Evolutionary conservation across 2,888 invertebrate species (phyloP), one percentile per base, ranked within the genome.

Genomic region (Trichopria drosophilae): DNA sequence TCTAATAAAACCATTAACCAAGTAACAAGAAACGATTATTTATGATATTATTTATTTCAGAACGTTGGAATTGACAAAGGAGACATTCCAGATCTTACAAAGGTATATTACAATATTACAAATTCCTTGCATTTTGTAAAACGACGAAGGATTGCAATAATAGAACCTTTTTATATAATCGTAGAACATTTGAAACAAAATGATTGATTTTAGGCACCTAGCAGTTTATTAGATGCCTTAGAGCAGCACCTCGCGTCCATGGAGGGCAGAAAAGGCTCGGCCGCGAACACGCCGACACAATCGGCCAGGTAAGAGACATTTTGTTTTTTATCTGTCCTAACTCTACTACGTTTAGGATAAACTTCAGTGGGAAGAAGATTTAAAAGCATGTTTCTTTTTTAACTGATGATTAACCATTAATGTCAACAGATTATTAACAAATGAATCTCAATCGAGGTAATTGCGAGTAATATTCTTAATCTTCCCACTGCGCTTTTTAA

Each of bases 61-160:
- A 93, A 93, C 73, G 94, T 97, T 61, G 98, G 98, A 43, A 96
- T 98, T 68, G 97, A 98, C 76, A 95, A 95, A 77, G 96, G 96
- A 22, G 97, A 98, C 73, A 97, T 98, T 76, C 98, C 98, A 31
- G 98, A 98, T 78, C 82, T 98, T 65, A 96, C 97, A 5, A 94
- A 96, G 80, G 84, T 83, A 73, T 54, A 58, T 51, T 37, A 31
- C 18, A 18, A 37, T 51, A 5, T 32, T 28, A 23, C n/a, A n/a
- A n/a, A n/a, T n/a, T n/a, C n/a, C n/a, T n/a, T n/a, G n/a, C n/a
- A n/a, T n/a, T n/a, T n/a, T n/a, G n/a, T n/a, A n/a, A n/a, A n/a
- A n/a, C n/a, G n/a, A n/a, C n/a, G n/a, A n/a, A n/a, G n/a, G n/a
- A n/a, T n/a, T n/a, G n/a, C n/a, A n/a, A n/a, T n/a, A n/a, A n/a